Evolutionary conservation across 2,888 invertebrate species (phyloP).

Genomic region (Scaptomyza tumidula): DNA sequence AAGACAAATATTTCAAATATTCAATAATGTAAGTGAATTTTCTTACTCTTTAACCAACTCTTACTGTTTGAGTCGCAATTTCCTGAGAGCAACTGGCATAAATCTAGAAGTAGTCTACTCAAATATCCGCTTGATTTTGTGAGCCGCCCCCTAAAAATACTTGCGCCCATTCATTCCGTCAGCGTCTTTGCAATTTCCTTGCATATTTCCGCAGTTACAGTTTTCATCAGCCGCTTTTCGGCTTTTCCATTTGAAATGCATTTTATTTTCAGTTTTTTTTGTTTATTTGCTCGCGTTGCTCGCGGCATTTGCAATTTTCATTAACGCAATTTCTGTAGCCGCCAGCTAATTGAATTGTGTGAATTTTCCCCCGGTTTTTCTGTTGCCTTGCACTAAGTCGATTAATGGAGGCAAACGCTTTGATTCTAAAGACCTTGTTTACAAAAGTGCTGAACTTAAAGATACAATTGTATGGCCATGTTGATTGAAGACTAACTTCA

Average conservation of each 20-base stretch:
- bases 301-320: slow-evolving; percentile 61
- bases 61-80: slow-evolving; percentile 59
- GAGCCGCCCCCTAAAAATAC: slow-evolving; percentile 7
- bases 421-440: slow-evolving; percentile 7
- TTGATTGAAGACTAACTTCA: no score
- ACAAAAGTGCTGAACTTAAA: background rate
- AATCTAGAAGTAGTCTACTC: slow-evolving; percentile 16
- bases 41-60: slow-evolving; percentile 1
- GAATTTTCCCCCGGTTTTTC: slow-evolving; percentile 33
- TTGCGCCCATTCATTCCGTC: slow-evolving; percentile 51
- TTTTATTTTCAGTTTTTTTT: slow-evolving; percentile 56
- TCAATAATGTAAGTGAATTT: no score
- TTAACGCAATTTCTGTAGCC: slow-evolving; percentile 65
- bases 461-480: background rate
- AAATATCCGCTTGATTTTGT: slow-evolving; percentile 44
- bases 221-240: slow-evolving; percentile 65
- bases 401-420: slow-evolving; percentile 17
- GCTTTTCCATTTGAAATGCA: slow-evolving; percentile 44
- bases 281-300: slow-evolving; percentile 57
- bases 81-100: slow-evolving; percentile 34
- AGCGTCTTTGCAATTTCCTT: slow-evolving; percentile 82
- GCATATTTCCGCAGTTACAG: slow-evolving; percentile 81
- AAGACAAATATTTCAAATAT: background rate
- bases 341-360: slow-evolving; percentile 80
- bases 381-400: slow-evolving; percentile 18